phyloP scores from a whole-genome alignment of 2,888 invertebrate species.

The Cyrtodaria siliqua region DNA sequence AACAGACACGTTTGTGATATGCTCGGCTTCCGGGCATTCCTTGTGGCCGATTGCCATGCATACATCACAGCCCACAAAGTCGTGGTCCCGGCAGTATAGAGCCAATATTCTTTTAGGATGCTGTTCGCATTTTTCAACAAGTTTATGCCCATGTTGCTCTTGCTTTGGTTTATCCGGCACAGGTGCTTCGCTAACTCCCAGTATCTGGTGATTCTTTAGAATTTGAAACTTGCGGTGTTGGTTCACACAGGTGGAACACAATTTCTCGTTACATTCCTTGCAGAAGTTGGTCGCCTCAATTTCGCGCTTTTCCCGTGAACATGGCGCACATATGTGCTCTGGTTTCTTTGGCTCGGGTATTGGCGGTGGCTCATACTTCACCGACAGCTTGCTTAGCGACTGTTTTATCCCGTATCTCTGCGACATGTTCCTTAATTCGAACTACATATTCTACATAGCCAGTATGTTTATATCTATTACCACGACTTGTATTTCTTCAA shows the following conservation, averaged over 20 bases:
- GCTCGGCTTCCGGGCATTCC: constrained; percentile 45
- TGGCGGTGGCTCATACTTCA: constrained; percentile 46
- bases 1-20: constrained; percentile 27
- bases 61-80: constrained; percentile 48
- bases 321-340: constrained; percentile 43
- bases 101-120: constrained; percentile 50
- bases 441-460: too few relatives aligned
- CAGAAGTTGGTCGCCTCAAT: constrained; percentile 45
- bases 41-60: constrained; percentile 57
- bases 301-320: constrained; percentile 35
- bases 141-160: constrained; percentile 22
- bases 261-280: constrained; percentile 49
- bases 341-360: constrained; percentile 37
- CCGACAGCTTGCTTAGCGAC: constrained; percentile 33
- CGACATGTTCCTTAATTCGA: constrained; percentile 1
- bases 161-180: constrained; percentile 13
- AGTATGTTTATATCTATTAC: too few relatives aligned
- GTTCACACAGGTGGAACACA: constrained; percentile 40
- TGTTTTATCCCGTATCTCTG: constrained; percentile 49
- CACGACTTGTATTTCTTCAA: too few relatives aligned
- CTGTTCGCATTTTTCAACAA: constrained; percentile 14
- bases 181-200: constrained; percentile 30
- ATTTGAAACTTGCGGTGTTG: constrained; percentile 56
- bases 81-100: constrained; percentile 48
- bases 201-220: constrained; percentile 41